Evolutionary conservation across 2,113 vertebrate genomes (phyloP), one percentile per base, ranked within the genome.

Genomic region (Xenotilapia caudafasciata): DNA sequence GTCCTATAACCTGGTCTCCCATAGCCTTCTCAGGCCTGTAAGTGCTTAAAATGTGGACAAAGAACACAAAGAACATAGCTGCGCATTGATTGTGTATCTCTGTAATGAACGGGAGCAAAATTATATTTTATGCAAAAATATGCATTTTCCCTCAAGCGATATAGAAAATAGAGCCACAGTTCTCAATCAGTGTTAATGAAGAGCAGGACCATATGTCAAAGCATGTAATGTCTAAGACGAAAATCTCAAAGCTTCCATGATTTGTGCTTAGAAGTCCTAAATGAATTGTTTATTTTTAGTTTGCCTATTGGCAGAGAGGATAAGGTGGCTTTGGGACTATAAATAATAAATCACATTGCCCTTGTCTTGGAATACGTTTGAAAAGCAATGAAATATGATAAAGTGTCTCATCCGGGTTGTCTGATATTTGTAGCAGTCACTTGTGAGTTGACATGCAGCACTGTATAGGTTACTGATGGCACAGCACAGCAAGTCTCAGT

Each of bases 351-450:
- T 97, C 90, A 93, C 94, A 93, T 94, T 92, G 94, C 94, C 94
- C 94, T 95, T 93, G 93, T 96, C 96, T 96, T 92, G 86, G 92
- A 95, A 95, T 94, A 90, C 95, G 88, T 96, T 95, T 96, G 95
- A 96, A 96, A 96, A 96, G 94, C 95, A 95, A 96, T 97, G 96
- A 97, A 97, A 97, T 84, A 90, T 94, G 96, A 97, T 96, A 94
- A 96, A 97, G 95, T 96, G 96, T 96, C 95, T 97, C 94, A 95
- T 96, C 95, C 95, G 95, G 96, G 87, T 93, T 90, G 96, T 94
- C 93, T 94, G 95, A 95, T 96, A 96, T 95, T 95, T 95, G 96
- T 94, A 93, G 95, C 96, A 96, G 94, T 96, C 96, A 96, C 96
- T 96, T 96, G 92, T 95, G 91, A 95, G 94, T 85, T 95, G 96